A percentile compares a stretch with the other conserved stretches of the same genome.
Evolutionary conservation across 1,140 invertebrate genomes (phyloP).

Genomic region (Diprion similis): DNA sequence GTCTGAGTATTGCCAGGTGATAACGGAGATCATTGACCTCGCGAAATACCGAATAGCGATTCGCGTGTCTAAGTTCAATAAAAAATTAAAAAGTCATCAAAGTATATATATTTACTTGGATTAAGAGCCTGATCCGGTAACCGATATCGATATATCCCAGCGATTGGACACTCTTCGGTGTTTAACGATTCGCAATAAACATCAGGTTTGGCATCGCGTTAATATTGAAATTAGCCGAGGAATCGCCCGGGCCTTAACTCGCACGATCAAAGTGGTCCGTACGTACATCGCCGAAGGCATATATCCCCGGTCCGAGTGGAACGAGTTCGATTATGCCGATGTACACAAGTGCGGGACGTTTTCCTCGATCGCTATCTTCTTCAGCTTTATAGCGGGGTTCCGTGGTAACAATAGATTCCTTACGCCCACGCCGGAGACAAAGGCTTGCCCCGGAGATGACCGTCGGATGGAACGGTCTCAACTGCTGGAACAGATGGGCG

Average conservation of each 20-base stretch:
- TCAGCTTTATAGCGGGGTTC: constrained; percentile 1
- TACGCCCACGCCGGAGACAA: constrained; percentile 40
- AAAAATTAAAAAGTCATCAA: too few relatives aligned
- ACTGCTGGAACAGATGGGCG: constrained; percentile 26
- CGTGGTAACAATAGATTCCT: constrained; percentile 40
- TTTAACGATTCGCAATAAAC: too few relatives aligned
- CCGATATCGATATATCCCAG: too few relatives aligned
- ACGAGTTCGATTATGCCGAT: neutral
- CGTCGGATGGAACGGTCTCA: neutral
- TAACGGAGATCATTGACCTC: neutral
- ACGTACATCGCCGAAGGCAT: neutral
- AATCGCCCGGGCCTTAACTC: neutral
- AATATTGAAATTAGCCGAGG: neutral
- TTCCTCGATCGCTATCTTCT: neutral
- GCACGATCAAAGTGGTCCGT: neutral
- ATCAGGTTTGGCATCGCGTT: too few relatives aligned
- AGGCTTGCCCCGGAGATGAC: constrained; percentile 37
- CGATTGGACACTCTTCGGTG: too few relatives aligned
- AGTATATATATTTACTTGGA: too few relatives aligned
- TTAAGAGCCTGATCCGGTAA: too few relatives aligned
- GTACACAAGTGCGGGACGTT: neutral
- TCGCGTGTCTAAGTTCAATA: too few relatives aligned
- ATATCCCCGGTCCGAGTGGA: neutral
- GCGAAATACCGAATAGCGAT: too few relatives aligned
- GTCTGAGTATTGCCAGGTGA: neutral